A percentile compares a stretch with the other conserved stretches of the same genome.
Evolutionary conservation across 2,113 vertebrate genomes (phyloP).

Genomic region (Hipposideros armiger): DNA sequence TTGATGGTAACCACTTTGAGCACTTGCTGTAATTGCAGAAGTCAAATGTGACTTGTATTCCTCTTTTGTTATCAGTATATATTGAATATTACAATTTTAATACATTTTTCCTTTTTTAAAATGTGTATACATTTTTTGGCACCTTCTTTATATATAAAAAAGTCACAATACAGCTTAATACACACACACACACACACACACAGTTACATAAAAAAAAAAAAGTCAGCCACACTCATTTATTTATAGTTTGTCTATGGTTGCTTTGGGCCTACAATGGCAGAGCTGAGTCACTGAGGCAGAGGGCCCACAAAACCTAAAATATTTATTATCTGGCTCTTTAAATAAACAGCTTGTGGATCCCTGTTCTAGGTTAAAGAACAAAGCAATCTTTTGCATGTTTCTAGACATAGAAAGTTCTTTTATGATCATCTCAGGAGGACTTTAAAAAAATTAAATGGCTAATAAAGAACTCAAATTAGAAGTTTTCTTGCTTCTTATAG

Average conservation of each 20-base stretch:
- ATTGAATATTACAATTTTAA: too few relatives aligned
- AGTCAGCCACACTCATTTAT: background rate
- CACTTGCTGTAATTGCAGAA: too few relatives aligned
- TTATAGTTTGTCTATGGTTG: background rate
- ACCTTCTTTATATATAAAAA: too few relatives aligned
- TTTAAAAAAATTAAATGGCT: background rate
- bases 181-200: too few relatives aligned
- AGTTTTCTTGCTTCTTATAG: background rate
- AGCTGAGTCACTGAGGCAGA: background rate
- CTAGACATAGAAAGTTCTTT: conserved; percentile 37
- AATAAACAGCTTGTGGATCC: conserved; percentile 1
- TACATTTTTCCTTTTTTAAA: too few relatives aligned
- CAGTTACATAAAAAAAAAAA: too few relatives aligned
- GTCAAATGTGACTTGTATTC: too few relatives aligned
- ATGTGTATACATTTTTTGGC: too few relatives aligned
- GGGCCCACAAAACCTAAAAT: background rate
- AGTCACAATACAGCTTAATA: too few relatives aligned
- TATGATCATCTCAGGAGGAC: background rate
- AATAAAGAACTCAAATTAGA: background rate
- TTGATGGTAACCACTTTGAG: too few relatives aligned
- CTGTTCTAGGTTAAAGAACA: conserved; percentile 36
- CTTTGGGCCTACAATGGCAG: background rate
- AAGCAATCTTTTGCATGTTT: background rate
- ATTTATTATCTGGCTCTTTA: conserved; percentile 25
- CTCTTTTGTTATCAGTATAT: too few relatives aligned